A percentile compares a stretch with the other conserved stretches of the same genome.
phyloP scores from a whole-genome alignment of 1,140 invertebrate species.

The Drosophila pallidifrons region DNA sequence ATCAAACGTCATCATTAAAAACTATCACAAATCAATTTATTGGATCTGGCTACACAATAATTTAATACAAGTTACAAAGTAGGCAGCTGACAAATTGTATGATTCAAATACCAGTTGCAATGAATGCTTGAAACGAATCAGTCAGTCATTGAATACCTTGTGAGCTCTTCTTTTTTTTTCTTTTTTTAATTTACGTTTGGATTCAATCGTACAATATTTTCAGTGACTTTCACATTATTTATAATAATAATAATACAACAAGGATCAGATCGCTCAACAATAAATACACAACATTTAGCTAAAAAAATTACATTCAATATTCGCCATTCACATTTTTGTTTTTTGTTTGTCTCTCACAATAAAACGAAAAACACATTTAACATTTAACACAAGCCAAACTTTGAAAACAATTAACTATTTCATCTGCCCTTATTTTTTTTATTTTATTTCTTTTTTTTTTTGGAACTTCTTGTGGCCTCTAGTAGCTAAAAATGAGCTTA shows the following conservation, averaged over 20 bases:
- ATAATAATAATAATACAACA: slow-evolving; percentile 49
- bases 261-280: slow-evolving; percentile 43
- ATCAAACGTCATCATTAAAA: slow-evolving; percentile 76
- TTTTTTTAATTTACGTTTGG: not conserved
- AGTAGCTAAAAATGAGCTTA: slow-evolving; percentile 68
- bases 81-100: slow-evolving; percentile 39
- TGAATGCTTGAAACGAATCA: slow-evolving; percentile 18
- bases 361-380: slow-evolving; percentile 12
- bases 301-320: slow-evolving; percentile 45
- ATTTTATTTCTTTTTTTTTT: slow-evolving; percentile 1
- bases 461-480: slow-evolving; percentile 35
- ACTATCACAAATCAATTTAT: slow-evolving; percentile 84
- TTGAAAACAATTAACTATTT: slow-evolving; percentile 36
- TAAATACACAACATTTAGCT: slow-evolving; percentile 50
- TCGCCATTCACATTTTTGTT: not conserved
- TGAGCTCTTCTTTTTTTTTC: not conserved
- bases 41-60: slow-evolving; percentile 77
- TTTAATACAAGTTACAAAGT: slow-evolving; percentile 58
- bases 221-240: slow-evolving; percentile 1
- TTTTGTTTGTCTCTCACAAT: not conserved
- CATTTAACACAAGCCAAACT: slow-evolving; percentile 19
- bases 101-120: slow-evolving; percentile 19
- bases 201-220: slow-evolving; percentile 26
- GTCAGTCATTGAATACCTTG: slow-evolving; percentile 30
- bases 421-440: not conserved